A percentile compares a stretch with the other conserved stretches of the same genome.
These are phyloP conservation scores for Leptatherina wallacei DNA, from an alignment of 2,797 vertebrate species.

Conservation along the genomic window DNA sequence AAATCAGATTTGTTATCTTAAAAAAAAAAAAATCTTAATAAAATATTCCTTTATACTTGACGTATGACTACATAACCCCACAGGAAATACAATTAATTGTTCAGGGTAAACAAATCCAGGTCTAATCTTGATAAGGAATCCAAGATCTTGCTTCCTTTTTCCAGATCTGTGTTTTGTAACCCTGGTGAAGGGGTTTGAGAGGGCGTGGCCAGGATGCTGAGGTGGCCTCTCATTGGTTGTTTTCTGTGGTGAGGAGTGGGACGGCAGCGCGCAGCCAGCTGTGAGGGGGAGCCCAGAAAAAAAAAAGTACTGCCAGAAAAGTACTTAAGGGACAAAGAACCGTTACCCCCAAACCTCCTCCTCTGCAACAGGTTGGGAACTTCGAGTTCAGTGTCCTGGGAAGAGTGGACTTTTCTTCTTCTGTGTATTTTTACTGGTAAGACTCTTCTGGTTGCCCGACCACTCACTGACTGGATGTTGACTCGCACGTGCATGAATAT, in stretches of 20 bases:
- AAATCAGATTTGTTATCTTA: no score
- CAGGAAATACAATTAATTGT: neutral
- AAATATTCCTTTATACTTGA: neutral
- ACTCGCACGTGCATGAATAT: constrained; percentile 26
- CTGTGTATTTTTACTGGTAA: constrained; percentile 53
- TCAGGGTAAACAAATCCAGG: neutral
- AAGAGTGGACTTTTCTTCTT: neutral
- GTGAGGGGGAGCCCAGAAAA: constrained; percentile 38
- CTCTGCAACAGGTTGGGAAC: constrained; percentile 18
- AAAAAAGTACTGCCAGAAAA: constrained; percentile 10
- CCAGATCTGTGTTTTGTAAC: constrained; percentile 53
- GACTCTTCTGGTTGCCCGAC: neutral
- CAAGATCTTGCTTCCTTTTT: neutral
- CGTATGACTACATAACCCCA: neutral
- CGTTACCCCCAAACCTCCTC: constrained; percentile 34
- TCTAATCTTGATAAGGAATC: neutral
- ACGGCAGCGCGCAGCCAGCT: constrained; percentile 51
- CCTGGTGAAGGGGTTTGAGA: constrained; percentile 23
- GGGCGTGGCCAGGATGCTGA: constrained; percentile 77
- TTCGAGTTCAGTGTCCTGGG: neutral
- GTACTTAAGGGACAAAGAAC: constrained; percentile 50
- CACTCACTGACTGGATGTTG: neutral
- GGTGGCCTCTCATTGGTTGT: constrained; percentile 63
- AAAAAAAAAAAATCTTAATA: neutral
- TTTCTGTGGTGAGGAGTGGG: constrained; percentile 36